Evolutionary conservation across 2,888 invertebrate species (phyloP), one percentile per base, ranked within the genome.

Genomic region (Drosophila subquinaria): DNA sequence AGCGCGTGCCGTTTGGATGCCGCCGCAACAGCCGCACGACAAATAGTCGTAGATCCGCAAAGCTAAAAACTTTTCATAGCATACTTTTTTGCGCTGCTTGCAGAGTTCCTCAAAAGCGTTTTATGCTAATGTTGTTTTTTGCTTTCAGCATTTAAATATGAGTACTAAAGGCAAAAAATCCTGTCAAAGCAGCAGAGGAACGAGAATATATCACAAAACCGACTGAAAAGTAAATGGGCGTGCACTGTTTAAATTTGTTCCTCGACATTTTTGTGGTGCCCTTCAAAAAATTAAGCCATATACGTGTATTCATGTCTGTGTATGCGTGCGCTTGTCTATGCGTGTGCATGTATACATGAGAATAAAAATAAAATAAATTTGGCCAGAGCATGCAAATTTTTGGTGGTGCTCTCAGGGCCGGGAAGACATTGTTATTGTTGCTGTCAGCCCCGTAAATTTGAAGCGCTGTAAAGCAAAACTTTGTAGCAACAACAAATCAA

Each of bases 331-430:
- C 10, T 17, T 40, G 47, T 55, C 55, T 15, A 4, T n/a, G n/a
- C 40, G 33, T 47, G 0, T 13, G 17, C 30, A 20, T 63, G 42
- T 60, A 53, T 35, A 61, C 30, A 63, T 23, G 47, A 50, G 62
- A 52, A 64, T 62, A 73, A 69, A 72, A 64, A 75, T 59, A 65
- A 62, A 81, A 69, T 69, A 62, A 65, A 72, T 82, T 82, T 82
- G 42, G 60, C 57, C 68, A 66, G 72, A 66, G 57, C 79, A 84
- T 84, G 83, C 88, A 84, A 88, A 88, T 85, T 88, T 88, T 82
- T 77, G 81, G 72, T 68, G 71, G 67, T 75, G 59, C 48, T 79
- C 68, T 82, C 85, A 88, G 77, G 86, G 88, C 60, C 86, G 64
- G 50, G 43, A 43, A 33, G 48, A 50, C 6, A 56, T 57, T 69